Evolutionary conservation across 2,113 vertebrate species (phyloP).

Genomic region (Ardeotis arabs): DNA sequence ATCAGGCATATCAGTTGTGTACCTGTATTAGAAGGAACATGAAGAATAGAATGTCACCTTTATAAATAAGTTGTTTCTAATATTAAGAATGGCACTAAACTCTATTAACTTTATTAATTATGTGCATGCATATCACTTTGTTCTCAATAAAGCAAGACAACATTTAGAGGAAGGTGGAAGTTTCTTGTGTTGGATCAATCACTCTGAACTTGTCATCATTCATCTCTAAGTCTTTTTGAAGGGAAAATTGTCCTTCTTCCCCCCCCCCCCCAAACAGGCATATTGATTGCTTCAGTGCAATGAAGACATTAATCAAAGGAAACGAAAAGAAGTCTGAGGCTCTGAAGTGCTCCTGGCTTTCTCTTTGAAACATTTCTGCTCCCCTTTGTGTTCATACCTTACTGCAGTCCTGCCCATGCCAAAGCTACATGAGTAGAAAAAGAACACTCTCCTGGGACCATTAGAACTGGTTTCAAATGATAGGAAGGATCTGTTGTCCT

Average conservation of each 20-base stretch:
- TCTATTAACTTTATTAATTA: not conserved
- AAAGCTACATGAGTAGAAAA: not conserved
- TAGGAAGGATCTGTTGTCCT: not conserved
- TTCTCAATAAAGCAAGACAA: not conserved
- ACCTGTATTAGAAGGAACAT: not conserved
- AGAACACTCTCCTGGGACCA: not conserved
- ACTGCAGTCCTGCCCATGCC: not conserved
- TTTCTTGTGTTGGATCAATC: not conserved
- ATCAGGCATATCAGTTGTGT: not conserved
- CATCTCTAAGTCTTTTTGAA: not conserved
- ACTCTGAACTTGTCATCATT: not conserved
- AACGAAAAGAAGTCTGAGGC: not conserved
- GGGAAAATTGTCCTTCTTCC: not conserved
- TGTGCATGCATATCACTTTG: not conserved
- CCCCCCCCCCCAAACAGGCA: not conserved
- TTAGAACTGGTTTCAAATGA: not conserved
- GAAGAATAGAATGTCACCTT: not conserved
- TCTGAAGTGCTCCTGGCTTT: not conserved
- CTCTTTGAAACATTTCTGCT: not conserved
- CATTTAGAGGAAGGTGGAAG: not conserved
- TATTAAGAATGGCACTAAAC: not conserved
- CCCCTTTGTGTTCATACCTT: not conserved
- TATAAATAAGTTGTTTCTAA: not conserved
- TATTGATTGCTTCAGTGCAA: not conserved
- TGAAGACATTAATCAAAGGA: not conserved